These are phyloP conservation scores for Onychomys torridus DNA, from an alignment of 2,797 vertebrate species.

Conservation along the genomic window DNA sequence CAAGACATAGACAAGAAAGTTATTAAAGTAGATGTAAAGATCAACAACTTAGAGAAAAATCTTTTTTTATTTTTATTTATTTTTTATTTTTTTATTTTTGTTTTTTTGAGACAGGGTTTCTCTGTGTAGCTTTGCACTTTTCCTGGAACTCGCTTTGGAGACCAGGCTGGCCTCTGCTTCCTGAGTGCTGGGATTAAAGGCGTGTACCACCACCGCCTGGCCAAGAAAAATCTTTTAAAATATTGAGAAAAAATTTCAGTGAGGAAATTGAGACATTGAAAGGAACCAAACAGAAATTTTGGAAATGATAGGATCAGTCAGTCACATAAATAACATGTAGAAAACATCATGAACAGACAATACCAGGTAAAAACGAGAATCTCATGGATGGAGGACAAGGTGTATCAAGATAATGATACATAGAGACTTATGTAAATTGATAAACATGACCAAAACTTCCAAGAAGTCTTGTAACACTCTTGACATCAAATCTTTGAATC, in stretches of 20 bases:
- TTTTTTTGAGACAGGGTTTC: too few relatives aligned
- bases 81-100: too few relatives aligned
- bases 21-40: background rate
- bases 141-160: too few relatives aligned
- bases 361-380: background rate
- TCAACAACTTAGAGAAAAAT: background rate
- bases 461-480: background rate
- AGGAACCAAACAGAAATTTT: background rate
- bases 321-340: background rate
- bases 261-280: background rate
- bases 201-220: too few relatives aligned
- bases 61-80: too few relatives aligned
- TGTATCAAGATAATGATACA: background rate
- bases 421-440: background rate
- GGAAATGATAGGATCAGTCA: background rate
- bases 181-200: too few relatives aligned
- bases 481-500: background rate
- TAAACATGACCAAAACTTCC: background rate
- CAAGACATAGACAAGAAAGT: background rate
- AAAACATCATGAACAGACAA: background rate
- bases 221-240: background rate
- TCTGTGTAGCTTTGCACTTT: too few relatives aligned
- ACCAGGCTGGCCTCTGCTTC: too few relatives aligned
- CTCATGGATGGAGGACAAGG: background rate
- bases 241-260: background rate